phyloP scores from a whole-genome alignment of 2,113 vertebrate genomes.

The Triplophysa tibetana region DNA sequence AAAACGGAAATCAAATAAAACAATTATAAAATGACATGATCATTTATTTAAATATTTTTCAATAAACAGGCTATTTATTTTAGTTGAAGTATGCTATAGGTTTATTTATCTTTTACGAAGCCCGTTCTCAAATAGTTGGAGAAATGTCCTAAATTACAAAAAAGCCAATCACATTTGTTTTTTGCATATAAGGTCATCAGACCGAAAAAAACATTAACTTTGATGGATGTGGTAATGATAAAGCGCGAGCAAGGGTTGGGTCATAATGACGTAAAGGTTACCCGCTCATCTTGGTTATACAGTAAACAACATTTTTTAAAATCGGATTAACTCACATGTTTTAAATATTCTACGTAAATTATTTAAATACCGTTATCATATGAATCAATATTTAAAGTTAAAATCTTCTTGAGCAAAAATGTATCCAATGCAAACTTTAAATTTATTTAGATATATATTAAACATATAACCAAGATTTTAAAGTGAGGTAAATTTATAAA shows the following conservation, averaged over 20 bases:
- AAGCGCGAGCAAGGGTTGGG: not conserved
- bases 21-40: too few species aligned
- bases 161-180: not conserved
- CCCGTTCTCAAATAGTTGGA: not conserved
- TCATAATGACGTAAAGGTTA: conserved; percentile 6
- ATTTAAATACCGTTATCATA: too few species aligned
- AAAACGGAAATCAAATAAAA: not conserved
- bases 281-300: not conserved
- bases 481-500: not conserved
- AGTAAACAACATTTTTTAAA: not conserved
- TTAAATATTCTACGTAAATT: too few species aligned
- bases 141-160: not conserved
- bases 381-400: too few species aligned
- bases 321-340: not conserved
- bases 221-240: conserved; percentile 31
- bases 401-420: not conserved
- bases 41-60: not conserved
- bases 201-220: conserved; percentile 8
- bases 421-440: not conserved
- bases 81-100: too few species aligned
- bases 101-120: not conserved
- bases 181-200: not conserved
- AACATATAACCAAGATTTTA: not conserved
- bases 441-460: too few species aligned
- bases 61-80: not conserved